A percentile compares a stretch with the other conserved stretches of the same genome.
Evolutionary conservation across 2,797 vertebrate species (phyloP).

Genomic region (Trachops cirrhosus): DNA sequence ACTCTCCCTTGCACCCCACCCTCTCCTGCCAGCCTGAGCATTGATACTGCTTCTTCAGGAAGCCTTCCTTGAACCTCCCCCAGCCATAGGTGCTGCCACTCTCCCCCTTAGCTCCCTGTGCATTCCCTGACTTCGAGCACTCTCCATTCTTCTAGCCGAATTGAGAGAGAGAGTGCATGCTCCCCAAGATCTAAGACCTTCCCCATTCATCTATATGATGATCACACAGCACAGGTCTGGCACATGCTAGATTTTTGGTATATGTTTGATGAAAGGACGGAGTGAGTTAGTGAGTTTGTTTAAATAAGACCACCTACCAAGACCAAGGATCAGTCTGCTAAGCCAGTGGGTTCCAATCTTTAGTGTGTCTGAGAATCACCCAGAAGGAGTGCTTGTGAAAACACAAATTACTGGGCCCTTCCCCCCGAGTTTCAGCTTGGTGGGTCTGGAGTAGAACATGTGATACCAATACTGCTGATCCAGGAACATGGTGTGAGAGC

Average conservation of each 20-base stretch:
- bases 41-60: background rate
- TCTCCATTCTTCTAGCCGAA: background rate
- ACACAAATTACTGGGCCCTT: background rate
- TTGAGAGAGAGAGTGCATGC: background rate
- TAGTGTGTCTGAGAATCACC: background rate
- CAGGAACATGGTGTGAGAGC: background rate
- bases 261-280: background rate
- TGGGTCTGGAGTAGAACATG: background rate
- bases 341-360: background rate
- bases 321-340: background rate
- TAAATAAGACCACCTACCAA: background rate
- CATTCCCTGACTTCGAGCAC: background rate
- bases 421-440: background rate
- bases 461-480: rapidly evolving
- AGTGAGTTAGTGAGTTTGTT: background rate
- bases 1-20: too few species aligned
- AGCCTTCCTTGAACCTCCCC: background rate
- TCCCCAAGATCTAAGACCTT: background rate
- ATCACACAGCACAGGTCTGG: background rate
- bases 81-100: background rate
- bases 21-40: background rate
- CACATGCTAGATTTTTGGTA: background rate
- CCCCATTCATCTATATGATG: rapidly evolving
- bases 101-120: background rate
- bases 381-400: background rate